These are phyloP conservation scores for Gallinago solitaria DNA, from an alignment of 2,797 vertebrate species.

Conservation along the genomic window DNA sequence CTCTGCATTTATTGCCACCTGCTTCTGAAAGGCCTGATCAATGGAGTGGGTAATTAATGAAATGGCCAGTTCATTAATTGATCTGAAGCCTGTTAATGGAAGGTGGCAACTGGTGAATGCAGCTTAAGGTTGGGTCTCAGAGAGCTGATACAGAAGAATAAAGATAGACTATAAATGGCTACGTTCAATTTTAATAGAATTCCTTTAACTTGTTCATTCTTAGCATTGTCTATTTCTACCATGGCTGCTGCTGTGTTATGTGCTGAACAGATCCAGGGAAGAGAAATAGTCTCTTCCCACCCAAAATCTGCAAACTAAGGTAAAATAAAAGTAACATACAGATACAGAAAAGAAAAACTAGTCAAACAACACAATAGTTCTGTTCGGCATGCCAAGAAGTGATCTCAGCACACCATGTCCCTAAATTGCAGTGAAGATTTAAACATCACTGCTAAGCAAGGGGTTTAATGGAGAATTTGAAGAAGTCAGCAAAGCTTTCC, in stretches of 20 bases:
- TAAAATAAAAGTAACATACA: neutral
- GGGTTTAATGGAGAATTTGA: neutral
- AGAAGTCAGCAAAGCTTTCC: neutral
- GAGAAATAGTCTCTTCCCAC: neutral
- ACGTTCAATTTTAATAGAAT: neutral
- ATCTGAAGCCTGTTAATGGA: neutral
- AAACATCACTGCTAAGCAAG: neutral
- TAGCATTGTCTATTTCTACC: neutral
- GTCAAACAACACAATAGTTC: neutral
- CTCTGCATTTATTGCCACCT: neutral
- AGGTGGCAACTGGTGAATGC: neutral
- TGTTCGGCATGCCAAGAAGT: neutral
- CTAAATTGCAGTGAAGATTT: neutral
- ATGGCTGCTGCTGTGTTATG: neutral
- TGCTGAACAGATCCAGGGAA: neutral
- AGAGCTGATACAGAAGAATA: neutral
- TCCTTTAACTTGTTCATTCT: neutral
- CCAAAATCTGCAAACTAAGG: neutral
- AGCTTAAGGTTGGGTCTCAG: neutral
- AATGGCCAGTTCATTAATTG: neutral
- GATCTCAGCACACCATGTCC: neutral
- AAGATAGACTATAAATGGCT: neutral
- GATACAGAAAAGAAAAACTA: neutral
- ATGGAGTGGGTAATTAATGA: neutral
- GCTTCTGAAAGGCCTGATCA: neutral